Evolutionary conservation across 2,113 vertebrate genomes (phyloP), one percentile per base, ranked within the genome.

Genomic region (Toxostoma redivivum): DNA sequence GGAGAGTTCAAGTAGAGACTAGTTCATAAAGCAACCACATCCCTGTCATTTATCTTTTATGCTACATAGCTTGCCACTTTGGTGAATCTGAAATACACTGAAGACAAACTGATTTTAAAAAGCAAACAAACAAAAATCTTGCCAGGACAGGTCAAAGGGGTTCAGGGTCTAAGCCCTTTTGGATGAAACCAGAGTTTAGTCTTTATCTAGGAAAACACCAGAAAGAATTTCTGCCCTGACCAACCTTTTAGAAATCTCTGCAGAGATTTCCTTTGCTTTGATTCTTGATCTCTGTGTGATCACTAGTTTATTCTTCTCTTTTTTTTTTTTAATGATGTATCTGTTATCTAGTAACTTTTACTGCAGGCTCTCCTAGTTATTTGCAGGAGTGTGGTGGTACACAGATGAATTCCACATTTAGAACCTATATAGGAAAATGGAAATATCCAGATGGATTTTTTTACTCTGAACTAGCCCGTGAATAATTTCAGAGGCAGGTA

Each of bases 401-500:
- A 79, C 87, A 87, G 62, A 90, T 82, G 92, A 92, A 94, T 94
- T 95, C 81, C 82, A 82, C 94, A 85, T 76, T 90, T 53, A 95
- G n/a, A 90, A 50, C 27, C 51, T 24, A n/a, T 19, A 42, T 1
- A 69, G 30, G 86, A 86, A 70, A 81, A 76, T 62, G 58, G 79
- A 93, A 93, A 91, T n/a, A 89, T 37, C 72, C 94, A 91, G 81
- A 94, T 74, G 86, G 73, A 67, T 51, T 92, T 65, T 92, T 53
- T 84, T 78, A 61, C 94, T 94, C 83, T 86, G 53, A 86, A 92
- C 77, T 54, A 53, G 50, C 24, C 87, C 33, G 19, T 81, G 65
- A 82, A 81, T 79, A 85, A 86, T 94, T 94, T 93, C 74, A 62
- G 81, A 71, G 57, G 50, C 50, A 69, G 66, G 56, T 81, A 53